A percentile compares a stretch with the other conserved stretches of the same genome.
These are phyloP conservation scores for Bombyx mandarina DNA, from an alignment of 1,140 invertebrate genomes.

Conservation along the genomic window DNA sequence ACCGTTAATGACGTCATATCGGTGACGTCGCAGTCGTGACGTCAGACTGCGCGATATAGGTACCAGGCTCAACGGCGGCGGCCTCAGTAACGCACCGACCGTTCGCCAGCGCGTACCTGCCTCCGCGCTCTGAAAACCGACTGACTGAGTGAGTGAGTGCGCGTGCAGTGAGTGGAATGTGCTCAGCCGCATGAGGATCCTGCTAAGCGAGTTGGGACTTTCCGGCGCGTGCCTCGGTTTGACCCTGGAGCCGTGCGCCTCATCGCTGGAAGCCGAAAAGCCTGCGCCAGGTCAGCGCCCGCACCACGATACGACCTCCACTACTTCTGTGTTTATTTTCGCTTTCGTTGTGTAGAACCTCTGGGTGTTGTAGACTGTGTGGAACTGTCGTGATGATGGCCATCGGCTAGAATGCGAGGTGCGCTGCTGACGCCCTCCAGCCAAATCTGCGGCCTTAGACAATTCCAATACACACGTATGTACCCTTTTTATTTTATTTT, in stretches of 20 bases:
- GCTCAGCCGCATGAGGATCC: conserved; percentile 71
- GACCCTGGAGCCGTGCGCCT: conserved; percentile 64
- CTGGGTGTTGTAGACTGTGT: conserved; percentile 63
- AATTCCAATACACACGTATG: conserved; percentile 64
- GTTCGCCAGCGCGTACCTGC: conserved; percentile 55
- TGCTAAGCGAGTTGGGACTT: conserved; percentile 70
- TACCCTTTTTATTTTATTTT: conserved; percentile 51
- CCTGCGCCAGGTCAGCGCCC: conserved; percentile 69
- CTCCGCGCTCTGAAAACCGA: conserved; percentile 43
- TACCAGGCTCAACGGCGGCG: conserved; percentile 63
- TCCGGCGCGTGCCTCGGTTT: conserved; percentile 65
- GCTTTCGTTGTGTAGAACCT: conserved; percentile 69
- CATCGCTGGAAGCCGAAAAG: conserved; percentile 66
- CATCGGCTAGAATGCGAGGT: conserved; percentile 69
- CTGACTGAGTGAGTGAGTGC: conserved; percentile 64
- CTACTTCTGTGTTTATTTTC: conserved; percentile 68
- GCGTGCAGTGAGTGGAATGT: conserved; percentile 68
- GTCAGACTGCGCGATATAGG: conserved; percentile 68
- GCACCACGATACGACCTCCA: conserved; percentile 46
- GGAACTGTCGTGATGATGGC: conserved; percentile 68
- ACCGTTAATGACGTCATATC: conserved; percentile 67
- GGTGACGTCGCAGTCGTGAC: conserved; percentile 65
- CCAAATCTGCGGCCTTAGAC: conserved; percentile 65
- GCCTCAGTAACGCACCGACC: conserved; percentile 69
- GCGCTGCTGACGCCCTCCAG: conserved; percentile 67